Conservation (phyloP, 2,888 invertebrate species). For the Oithona nana region DNA sequence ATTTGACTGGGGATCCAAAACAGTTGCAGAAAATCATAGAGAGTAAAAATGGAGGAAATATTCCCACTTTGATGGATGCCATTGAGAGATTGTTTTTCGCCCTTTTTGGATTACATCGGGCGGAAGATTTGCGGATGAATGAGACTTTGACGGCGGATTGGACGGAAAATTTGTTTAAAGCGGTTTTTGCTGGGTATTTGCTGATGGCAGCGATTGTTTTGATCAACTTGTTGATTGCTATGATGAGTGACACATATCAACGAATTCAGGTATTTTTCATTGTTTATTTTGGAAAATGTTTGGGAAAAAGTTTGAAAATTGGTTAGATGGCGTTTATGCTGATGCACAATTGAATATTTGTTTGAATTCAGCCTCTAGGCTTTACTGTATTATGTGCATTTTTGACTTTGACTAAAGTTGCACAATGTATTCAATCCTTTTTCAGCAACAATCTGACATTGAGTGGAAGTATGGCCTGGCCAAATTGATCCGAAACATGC, state of each 20-base stretch:
- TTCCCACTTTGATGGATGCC: conserved; percentile 54
- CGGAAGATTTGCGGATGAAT: conserved; percentile 23
- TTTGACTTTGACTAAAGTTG: not conserved
- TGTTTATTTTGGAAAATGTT: too few relatives aligned
- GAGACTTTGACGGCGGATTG: not conserved
- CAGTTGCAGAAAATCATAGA: not conserved
- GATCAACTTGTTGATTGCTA: conserved; percentile 96
- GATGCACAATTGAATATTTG: not conserved
- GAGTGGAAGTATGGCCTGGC: conserved; percentile 99
- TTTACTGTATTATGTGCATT: not conserved
- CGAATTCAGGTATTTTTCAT: conserved; percentile 50
- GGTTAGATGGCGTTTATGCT: not conserved
- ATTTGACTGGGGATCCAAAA: not conserved
- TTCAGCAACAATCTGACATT: conserved; percentile 94
- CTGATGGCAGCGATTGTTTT: conserved; percentile 94
- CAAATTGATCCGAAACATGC: conserved; percentile 95
- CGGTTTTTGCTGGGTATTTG: conserved; percentile 91
- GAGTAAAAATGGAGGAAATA: not conserved
- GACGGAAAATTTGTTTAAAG: conserved; percentile 46
- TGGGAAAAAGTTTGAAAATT: too few relatives aligned
- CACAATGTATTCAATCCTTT: not conserved
- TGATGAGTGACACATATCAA: conserved; percentile 99
- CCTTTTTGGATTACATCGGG: conserved; percentile 78
- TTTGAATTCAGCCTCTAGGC: not conserved
- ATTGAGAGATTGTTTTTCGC: conserved; percentile 96